phyloP scores from a whole-genome alignment of 2,888 invertebrate genomes.

The Papilio demoleus region DNA sequence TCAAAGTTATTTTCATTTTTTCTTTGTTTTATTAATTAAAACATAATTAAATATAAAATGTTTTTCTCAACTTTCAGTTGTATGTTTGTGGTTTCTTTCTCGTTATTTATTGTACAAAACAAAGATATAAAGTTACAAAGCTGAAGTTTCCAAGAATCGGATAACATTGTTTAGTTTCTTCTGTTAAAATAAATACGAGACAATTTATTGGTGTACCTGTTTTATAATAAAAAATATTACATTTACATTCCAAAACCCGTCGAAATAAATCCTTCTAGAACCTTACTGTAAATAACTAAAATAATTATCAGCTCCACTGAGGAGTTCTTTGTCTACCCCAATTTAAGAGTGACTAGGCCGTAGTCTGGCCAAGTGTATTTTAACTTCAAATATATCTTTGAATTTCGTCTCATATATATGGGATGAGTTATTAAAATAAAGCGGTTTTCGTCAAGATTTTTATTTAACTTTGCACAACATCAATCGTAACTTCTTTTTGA shows the following conservation, averaged over 20 bases:
- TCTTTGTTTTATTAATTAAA: neutral
- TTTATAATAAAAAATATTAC: neutral
- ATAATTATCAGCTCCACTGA: no score
- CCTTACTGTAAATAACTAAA: no score
- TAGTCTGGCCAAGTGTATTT: no score
- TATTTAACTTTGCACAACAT: no score
- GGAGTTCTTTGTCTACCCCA: no score
- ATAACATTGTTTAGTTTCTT: slow-evolving; percentile 6
- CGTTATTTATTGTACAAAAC: slow-evolving; percentile 1
- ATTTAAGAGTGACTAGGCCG: no score
- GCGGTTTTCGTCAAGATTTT: no score
- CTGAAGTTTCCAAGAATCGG: slow-evolving; percentile 14
- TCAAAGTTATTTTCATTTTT: neutral
- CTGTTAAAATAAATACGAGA: neutral
- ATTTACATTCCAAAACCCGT: neutral
- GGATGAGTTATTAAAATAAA: no score
- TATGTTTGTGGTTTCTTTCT: slow-evolving; percentile 1
- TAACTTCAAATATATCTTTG: no score
- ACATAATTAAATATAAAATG: neutral
- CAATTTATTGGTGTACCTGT: neutral
- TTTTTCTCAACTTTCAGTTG: neutral
- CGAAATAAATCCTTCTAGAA: neutral
- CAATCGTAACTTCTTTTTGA: no score
- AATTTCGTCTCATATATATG: no score
- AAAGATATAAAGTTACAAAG: slow-evolving; percentile 19